Evolutionary conservation across 2,113 vertebrate species (phyloP).

Genomic region (Onychorhynchus coronatus): DNA sequence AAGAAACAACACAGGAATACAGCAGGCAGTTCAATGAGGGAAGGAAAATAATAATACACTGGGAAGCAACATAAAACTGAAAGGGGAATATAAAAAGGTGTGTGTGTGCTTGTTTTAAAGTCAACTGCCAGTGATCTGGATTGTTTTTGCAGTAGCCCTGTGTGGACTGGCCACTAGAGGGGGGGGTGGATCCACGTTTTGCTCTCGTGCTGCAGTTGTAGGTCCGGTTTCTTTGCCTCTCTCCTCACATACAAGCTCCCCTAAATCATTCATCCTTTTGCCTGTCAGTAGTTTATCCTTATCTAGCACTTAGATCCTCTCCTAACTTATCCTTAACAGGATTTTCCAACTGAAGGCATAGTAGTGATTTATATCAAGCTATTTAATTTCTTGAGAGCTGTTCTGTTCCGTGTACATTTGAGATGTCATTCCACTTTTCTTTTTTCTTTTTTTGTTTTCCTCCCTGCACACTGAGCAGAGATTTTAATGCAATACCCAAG

Average conservation of each 20-base stretch:
- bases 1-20: background rate
- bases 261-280: background rate
- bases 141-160: background rate
- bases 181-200: slow-evolving; percentile 32
- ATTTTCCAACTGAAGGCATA: background rate
- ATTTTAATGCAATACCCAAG: background rate
- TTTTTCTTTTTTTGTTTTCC: background rate
- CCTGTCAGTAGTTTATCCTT: background rate
- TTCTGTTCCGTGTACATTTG: background rate
- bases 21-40: background rate
- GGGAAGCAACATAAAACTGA: background rate
- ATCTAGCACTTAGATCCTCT: background rate
- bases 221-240: background rate
- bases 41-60: background rate
- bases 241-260: background rate
- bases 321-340: background rate
- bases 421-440: background rate
- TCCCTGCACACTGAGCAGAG: background rate
- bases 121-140: rapidly evolving
- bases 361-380: background rate
- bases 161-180: slow-evolving; percentile 52
- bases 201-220: rapidly evolving
- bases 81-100: background rate
- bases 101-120: rapidly evolving
- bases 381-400: background rate